A percentile compares a stretch with the other conserved stretches of the same genome.
These are phyloP conservation scores for Zaprionus bogoriensis DNA, from an alignment of 2,888 invertebrate genomes.

Conservation along the genomic window DNA sequence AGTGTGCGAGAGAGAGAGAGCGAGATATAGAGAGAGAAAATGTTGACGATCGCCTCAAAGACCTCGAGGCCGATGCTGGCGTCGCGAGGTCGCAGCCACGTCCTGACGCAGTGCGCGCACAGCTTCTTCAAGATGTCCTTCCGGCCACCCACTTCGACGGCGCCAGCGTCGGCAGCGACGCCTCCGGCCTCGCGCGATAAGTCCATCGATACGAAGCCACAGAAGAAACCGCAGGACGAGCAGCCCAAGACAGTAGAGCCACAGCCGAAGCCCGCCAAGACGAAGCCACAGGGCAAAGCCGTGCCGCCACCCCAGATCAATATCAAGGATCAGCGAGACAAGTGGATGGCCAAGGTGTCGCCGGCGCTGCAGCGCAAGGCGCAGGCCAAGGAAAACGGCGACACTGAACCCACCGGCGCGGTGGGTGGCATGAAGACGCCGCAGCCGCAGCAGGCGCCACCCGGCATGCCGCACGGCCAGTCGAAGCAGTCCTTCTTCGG, in stretches of 20 bases:
- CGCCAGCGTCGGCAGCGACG: slow-evolving; percentile 15
- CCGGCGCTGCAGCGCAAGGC: slow-evolving; percentile 38
- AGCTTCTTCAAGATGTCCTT: slow-evolving; percentile 53
- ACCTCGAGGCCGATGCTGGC: not conserved
- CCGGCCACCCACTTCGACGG: slow-evolving; percentile 5
- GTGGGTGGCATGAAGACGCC: not conserved
- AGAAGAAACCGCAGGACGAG: not conserved
- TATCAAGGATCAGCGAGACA: slow-evolving; percentile 57
- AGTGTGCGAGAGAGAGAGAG: no score
- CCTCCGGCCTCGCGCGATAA: no score
- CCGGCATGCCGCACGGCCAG: no score
- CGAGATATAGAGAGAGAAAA: no score
- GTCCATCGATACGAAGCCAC: not conserved
- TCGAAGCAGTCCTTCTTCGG: not conserved
- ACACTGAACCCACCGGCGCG: not conserved
- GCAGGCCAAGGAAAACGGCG: not conserved
- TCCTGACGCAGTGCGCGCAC: slow-evolving; percentile 6
- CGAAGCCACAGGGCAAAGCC: not conserved
- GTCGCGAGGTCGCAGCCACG: not conserved
- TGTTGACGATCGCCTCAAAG: slow-evolving; percentile 25
- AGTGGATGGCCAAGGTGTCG: slow-evolving; percentile 66
- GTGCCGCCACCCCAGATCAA: slow-evolving; percentile 1
- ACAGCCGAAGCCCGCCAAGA: not conserved
- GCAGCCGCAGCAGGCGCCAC: not conserved
- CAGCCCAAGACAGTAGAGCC: no score